Percentiles rank a stretch among this genome's conserved stretches.
Conservation (phyloP, 1,140 invertebrate species). For the Cyrtorhinus lividipennis region DNA sequence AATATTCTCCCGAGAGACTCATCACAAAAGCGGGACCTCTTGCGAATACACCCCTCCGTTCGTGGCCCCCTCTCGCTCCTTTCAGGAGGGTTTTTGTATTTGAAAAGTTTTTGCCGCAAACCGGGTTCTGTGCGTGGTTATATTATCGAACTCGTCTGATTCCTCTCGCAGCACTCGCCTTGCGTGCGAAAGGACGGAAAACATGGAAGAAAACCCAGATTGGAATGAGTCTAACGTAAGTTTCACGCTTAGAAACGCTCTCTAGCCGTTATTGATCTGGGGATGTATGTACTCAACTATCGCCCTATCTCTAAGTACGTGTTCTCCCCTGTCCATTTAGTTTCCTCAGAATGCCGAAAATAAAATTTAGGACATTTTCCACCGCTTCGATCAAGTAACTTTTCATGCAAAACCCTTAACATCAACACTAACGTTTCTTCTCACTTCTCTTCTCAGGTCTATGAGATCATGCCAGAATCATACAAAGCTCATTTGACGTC, state of each 20-base stretch:
- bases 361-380: not conserved
- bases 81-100: too few species aligned
- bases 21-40: too few species aligned
- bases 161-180: too few species aligned
- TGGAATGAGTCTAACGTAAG: slow-evolving; percentile 10
- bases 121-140: too few species aligned
- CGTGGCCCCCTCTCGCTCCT: too few species aligned
- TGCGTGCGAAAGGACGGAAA: too few species aligned
- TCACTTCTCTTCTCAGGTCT: slow-evolving; percentile 2
- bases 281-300: not conserved
- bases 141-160: too few species aligned
- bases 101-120: too few species aligned
- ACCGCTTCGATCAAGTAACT: too few species aligned
- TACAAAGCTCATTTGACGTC: not conserved
- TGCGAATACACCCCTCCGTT: too few species aligned
- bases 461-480: not conserved
- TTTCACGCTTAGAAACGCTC: not conserved
- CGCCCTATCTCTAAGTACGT: not conserved
- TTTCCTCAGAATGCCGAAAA: not conserved
- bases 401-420: not conserved
- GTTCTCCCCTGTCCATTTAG: not conserved
- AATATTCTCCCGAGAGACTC: too few species aligned
- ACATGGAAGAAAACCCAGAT: slow-evolving; percentile 3
- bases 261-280: not conserved
- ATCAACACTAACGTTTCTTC: not conserved